Percentiles rank a stretch among this genome's conserved stretches.
Evolutionary conservation across 2,113 vertebrate genomes (phyloP).

Genomic region (Strix uralensis): DNA sequence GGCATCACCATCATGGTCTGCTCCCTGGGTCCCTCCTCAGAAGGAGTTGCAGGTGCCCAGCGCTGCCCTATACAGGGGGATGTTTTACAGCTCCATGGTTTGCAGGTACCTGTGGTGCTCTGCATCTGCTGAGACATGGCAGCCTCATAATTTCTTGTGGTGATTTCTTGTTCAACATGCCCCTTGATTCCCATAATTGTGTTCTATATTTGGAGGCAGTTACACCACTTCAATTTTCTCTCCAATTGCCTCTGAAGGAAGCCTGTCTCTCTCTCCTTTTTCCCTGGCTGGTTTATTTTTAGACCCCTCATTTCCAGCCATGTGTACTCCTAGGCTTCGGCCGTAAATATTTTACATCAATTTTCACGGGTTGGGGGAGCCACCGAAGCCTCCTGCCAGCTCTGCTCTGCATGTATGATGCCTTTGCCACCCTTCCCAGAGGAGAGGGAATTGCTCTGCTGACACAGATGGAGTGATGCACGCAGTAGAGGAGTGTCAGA

Average conservation of each 20-base stretch:
- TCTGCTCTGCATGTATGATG: rapidly evolving
- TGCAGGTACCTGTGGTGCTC: background rate
- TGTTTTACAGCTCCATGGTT: background rate
- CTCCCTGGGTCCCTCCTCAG: background rate
- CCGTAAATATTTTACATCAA: slow-evolving; percentile 6
- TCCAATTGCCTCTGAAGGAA: slow-evolving; percentile 14
- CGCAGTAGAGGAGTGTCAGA: background rate
- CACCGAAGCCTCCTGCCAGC: background rate
- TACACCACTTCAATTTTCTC: slow-evolving; percentile 12
- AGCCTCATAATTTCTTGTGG: background rate
- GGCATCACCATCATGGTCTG: rapidly evolving
- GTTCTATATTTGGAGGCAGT: slow-evolving; percentile 23
- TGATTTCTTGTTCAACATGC: background rate
- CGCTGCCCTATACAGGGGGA: rapidly evolving
- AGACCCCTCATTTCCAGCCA: slow-evolving; percentile 5
- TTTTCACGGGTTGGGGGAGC: slow-evolving; percentile 27
- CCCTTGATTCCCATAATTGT: background rate
- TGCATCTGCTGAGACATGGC: background rate
- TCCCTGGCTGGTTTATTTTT: slow-evolving; percentile 35
- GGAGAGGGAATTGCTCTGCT: background rate
- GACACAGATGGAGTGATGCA: background rate
- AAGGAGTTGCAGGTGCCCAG: background rate
- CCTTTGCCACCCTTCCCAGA: background rate
- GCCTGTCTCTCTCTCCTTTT: background rate
- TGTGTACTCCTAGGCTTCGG: background rate